phyloP scores from a whole-genome alignment of 2,113 vertebrate genomes.

The Dasyprocta punctata region DNA sequence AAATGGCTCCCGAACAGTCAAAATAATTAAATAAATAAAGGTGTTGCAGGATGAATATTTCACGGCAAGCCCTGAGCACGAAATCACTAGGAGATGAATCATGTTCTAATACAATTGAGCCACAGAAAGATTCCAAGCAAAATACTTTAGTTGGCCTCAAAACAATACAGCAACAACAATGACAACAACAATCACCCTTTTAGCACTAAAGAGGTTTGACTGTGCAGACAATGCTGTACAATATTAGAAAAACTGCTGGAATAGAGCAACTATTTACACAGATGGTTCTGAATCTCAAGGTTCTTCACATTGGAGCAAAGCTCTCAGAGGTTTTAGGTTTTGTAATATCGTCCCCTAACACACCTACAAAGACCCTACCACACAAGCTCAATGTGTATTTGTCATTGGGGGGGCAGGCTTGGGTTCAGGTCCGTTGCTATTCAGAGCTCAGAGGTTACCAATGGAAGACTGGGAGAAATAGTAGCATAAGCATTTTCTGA shows the following conservation, averaged over 20 bases:
- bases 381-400: slow-evolving; percentile 39
- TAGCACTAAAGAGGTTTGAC: slow-evolving; percentile 31
- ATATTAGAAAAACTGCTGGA: slow-evolving; percentile 62
- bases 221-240: slow-evolving; percentile 63
- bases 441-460: slow-evolving; percentile 68
- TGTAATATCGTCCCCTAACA: slow-evolving; percentile 50
- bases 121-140: slow-evolving; percentile 68
- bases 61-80: slow-evolving; percentile 70
- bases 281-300: slow-evolving; percentile 62
- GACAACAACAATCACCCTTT: slow-evolving; percentile 21
- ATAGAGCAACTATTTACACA: slow-evolving; percentile 66
- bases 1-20: slow-evolving; percentile 88
- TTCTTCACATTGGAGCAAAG: slow-evolving; percentile 69
- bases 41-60: slow-evolving; percentile 80
- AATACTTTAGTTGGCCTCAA: slow-evolving; percentile 65
- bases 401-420: slow-evolving; percentile 62
- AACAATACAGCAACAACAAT: slow-evolving; percentile 56
- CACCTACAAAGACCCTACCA: slow-evolving; percentile 38
- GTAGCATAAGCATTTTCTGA: slow-evolving; percentile 69
- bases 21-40: slow-evolving; percentile 79
- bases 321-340: slow-evolving; percentile 51
- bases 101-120: slow-evolving; percentile 67
- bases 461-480: slow-evolving; percentile 69
- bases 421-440: slow-evolving; percentile 55
- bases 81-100: slow-evolving; percentile 54